Base-by-base conservation (phyloP, 2,888 invertebrate species). In the Drosophila neotestacea region DNA sequence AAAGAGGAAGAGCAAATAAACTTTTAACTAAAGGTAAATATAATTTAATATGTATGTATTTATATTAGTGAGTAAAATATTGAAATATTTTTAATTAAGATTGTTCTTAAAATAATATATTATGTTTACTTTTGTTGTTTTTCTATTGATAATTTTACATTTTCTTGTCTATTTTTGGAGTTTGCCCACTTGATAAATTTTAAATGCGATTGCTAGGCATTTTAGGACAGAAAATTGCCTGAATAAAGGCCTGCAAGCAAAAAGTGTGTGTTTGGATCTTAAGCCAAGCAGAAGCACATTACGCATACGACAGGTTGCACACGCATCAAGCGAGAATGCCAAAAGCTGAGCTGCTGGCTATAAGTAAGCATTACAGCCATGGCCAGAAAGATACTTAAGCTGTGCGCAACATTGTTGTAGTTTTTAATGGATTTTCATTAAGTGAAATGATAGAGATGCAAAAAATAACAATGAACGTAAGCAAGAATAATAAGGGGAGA, bases 391-490 rank as follows among this genome's bases (percentile, higher is more conserved):
- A 46, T 52, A 56, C 72, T 60, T 56, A 22, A 47, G 62, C 47
- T 34, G 32, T 55, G 61, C 52, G 63, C 73, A 78, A 88, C 89
- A 85, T 74, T 88, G 88, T 83, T 70, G 74, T 84, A 89, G 75
- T 81, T 86, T 86, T 89, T 89, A 86, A 86, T 86, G 88, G 89
- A 77, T 88, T 86, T 86, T 89, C 85, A 86, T 86, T 85, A 86
- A 88, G 69, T 70, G 30, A 52, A 60, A 61, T 44, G 52, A 62
- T 41, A 41, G 36, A 30, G 48, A 62, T 65, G 65, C 61, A 60
- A 60, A 66, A 73, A 64, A 46, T 46, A 47, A 58, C 36, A 77
- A 66, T 58, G 46, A 11, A 30, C 13, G 47, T 4, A 27, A 9
- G 1, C 30, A 11, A 28, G 2, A 22, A 22, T 22, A 22, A 22